Base-by-base conservation (phyloP, 2,888 invertebrate genomes). In the Trachelus stipa region DNA sequence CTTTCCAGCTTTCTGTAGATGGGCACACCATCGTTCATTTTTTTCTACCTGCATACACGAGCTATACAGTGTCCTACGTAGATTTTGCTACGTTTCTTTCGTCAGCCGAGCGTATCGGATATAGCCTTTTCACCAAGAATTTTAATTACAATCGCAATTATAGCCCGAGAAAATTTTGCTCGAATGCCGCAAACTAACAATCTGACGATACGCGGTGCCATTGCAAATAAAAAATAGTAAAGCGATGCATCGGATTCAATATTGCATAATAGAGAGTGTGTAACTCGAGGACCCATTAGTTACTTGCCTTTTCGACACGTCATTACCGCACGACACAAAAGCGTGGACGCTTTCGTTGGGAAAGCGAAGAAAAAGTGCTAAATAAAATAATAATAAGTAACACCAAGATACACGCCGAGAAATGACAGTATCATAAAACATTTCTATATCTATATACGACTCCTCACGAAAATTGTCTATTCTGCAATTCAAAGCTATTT, bases 61-160 rank as follows among this genome's bases (percentile, higher is more conserved):
- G 56, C 23, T 56, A 56, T 9, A 56, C 23, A 56, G 23, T 23
- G 23, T 23, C 23, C 56, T 23, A 23, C 9, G 56, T 56, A 56
- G 23, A 56, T 34, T 71, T 71, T 31, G 6, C 71, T 23, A 31
- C 12, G 33, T 34, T 34, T 31, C 31, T 15, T 71, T 33, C 23
- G 33, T 23, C 34, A 34, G 71, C 71, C 31, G 33, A 15, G 12
- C 12, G 15, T 77, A 76, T 71, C 73, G 37, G 71, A 75, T 37
- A 71, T 75, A 68, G 75, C 77, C 84, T 83, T 88, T 88, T 89
- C 85, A 87, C 83, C 84, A 84, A 87, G 84, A 87, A 86, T 88
- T 89, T 91, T 90, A 90, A 91, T 91, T 90, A 89, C 88, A 89
- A 90, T 91, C 86, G 88, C 86, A 88, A 89, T 90, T 90, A 89